A percentile compares a stretch with the other conserved stretches of the same genome.
Conservation (phyloP, 1,140 invertebrate genomes). For the Neotoxoptera formosana region DNA sequence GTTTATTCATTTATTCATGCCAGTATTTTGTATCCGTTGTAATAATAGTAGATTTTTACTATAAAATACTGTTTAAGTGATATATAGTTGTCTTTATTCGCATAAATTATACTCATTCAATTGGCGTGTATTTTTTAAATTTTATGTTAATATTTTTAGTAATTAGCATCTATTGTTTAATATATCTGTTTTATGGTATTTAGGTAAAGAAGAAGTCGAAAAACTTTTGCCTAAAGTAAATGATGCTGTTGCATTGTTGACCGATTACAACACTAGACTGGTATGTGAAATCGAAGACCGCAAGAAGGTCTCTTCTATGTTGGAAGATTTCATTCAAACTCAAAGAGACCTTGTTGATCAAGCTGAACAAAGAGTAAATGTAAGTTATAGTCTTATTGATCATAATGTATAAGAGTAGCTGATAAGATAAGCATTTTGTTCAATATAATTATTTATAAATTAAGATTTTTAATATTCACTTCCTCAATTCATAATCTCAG, state of each 20-base stretch:
- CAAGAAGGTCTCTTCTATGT: constrained; percentile 82
- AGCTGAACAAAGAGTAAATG: constrained; percentile 85
- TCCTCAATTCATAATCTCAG: background rate
- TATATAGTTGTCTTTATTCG: background rate
- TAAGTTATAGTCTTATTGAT: constrained; percentile 65
- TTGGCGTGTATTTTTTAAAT: background rate
- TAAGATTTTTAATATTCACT: background rate
- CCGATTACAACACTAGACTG: constrained; percentile 88
- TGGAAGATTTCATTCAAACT: constrained; percentile 84
- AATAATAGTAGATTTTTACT: background rate
- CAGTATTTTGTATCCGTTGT: background rate
- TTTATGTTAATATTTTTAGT: constrained; percentile 24
- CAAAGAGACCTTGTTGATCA: constrained; percentile 85
- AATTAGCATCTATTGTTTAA: too few species aligned
- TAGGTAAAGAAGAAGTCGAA: constrained; percentile 77
- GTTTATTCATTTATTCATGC: too few species aligned
- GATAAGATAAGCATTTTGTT: background rate
- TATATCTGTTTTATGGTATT: constrained; percentile 57
- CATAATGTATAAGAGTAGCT: background rate
- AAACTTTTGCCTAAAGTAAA: constrained; percentile 80
- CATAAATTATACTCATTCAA: background rate
- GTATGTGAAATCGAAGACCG: constrained; percentile 88
- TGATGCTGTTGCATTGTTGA: constrained; percentile 83
- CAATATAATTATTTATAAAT: background rate
- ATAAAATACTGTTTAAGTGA: background rate